These are phyloP conservation scores for Mormoops blainvillei DNA, from an alignment of 2,113 vertebrate species.

Conservation along the genomic window DNA sequence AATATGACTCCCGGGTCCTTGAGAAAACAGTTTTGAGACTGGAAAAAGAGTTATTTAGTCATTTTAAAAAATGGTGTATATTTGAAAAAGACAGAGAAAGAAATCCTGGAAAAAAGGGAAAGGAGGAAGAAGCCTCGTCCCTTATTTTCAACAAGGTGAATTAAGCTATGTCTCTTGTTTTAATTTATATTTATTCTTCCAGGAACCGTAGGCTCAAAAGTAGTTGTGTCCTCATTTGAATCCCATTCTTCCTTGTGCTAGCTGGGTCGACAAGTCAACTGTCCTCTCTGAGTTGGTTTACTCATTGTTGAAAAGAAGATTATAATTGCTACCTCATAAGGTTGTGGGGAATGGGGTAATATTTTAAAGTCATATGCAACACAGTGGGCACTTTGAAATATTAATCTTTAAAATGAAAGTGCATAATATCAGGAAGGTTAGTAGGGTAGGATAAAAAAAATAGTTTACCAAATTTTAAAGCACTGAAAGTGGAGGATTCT, in stretches of 20 bases:
- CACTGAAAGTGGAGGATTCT: neutral
- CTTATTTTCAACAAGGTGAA: neutral
- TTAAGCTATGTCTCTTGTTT: neutral
- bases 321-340: neutral
- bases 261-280: neutral
- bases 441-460: neutral
- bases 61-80: neutral
- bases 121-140: neutral
- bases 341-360: neutral
- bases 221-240: neutral
- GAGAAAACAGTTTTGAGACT: neutral
- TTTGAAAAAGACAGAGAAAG: neutral
- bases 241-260: neutral
- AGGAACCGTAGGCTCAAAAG: neutral
- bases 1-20: neutral
- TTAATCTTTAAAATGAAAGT: neutral
- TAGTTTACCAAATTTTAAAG: neutral
- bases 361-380: neutral
- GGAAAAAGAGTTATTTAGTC: neutral
- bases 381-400: neutral
- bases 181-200: neutral
- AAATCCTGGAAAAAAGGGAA: neutral
- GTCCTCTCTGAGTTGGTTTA: neutral
- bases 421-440: neutral
- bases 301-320: neutral